phyloP scores from a whole-genome alignment of 2,797 vertebrate species.

The Mycteria americana region DNA sequence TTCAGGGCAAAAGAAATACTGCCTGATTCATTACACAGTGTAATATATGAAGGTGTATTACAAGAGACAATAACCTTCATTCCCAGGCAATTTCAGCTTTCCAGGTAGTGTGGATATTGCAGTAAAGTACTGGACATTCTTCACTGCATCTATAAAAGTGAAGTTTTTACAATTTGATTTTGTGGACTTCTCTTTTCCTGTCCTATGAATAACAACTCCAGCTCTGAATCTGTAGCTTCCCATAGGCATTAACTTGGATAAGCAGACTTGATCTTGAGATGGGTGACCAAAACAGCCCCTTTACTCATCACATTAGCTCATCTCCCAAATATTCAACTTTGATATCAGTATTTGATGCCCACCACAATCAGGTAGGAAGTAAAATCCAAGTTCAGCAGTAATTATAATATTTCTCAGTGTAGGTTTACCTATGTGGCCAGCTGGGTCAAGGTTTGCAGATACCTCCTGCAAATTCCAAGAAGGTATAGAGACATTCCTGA shows the following conservation, averaged over 20 bases:
- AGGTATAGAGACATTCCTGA: not conserved
- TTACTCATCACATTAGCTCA: not conserved
- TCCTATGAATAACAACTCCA: conserved; percentile 36
- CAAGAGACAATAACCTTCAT: conserved; percentile 69
- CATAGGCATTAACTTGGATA: not conserved
- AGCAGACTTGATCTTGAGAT: not conserved
- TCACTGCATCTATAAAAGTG: conserved; percentile 61
- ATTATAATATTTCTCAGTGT: too few relatives aligned
- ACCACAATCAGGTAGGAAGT: not conserved
- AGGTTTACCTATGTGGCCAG: not conserved
- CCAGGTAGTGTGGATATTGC: conserved; percentile 66
- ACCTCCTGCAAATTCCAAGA: not conserved
- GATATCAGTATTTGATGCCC: not conserved
- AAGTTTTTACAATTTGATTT: conserved; percentile 68
- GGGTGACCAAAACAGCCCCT: not conserved
- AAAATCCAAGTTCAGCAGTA: not conserved
- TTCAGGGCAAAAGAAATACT: conserved; percentile 61
- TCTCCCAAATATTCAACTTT: not conserved
- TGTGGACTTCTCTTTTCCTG: conserved; percentile 30
- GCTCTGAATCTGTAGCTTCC: conserved; percentile 23
- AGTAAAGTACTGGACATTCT: conserved; percentile 61
- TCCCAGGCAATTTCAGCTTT: conserved; percentile 66
- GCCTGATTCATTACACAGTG: conserved; percentile 64
- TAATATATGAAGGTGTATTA: conserved; percentile 61
- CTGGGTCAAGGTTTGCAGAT: not conserved